Conservation (phyloP, 2,888 invertebrate genomes). For the Deroplatys truncata region DNA sequence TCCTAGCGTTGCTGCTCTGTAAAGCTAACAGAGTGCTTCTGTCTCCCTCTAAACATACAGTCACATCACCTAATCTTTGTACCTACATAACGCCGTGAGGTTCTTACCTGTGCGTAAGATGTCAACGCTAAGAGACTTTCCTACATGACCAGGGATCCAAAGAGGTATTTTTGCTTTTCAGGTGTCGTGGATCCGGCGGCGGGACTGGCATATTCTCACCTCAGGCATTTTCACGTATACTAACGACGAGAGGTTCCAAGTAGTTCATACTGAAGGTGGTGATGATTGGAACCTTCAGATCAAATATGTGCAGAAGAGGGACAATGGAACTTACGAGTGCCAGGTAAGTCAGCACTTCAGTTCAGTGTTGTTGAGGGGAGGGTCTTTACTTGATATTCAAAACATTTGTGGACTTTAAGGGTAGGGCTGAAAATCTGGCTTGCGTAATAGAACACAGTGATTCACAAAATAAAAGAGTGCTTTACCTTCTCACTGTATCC, state of each 20-base stretch:
- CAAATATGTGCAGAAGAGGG: conserved; percentile 44
- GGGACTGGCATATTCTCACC: conserved; percentile 47
- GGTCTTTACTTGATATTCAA: no score
- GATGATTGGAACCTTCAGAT: conserved; percentile 48
- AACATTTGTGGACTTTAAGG: no score
- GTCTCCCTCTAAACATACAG: no score
- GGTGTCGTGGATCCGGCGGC: conserved; percentile 48
- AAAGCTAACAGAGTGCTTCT: neutral
- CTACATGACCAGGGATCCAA: neutral
- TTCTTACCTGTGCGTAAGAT: no score
- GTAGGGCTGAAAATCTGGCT: no score
- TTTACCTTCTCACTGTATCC: no score
- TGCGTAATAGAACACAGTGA: no score
- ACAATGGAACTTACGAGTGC: conserved; percentile 47
- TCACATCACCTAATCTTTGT: no score
- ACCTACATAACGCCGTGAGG: no score
- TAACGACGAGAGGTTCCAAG: conserved; percentile 45
- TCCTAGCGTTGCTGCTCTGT: neutral
- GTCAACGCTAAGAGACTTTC: no score
- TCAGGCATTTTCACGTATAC: conserved; percentile 45
- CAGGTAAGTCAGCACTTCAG: conserved; percentile 38
- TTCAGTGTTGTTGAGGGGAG: neutral
- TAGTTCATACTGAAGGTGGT: conserved; percentile 43
- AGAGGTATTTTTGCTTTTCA: conserved; percentile 28
- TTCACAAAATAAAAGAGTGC: no score